Evolutionary conservation across 2,113 vertebrate genomes (phyloP).

Genomic region (Atherinomorus stipes): DNA sequence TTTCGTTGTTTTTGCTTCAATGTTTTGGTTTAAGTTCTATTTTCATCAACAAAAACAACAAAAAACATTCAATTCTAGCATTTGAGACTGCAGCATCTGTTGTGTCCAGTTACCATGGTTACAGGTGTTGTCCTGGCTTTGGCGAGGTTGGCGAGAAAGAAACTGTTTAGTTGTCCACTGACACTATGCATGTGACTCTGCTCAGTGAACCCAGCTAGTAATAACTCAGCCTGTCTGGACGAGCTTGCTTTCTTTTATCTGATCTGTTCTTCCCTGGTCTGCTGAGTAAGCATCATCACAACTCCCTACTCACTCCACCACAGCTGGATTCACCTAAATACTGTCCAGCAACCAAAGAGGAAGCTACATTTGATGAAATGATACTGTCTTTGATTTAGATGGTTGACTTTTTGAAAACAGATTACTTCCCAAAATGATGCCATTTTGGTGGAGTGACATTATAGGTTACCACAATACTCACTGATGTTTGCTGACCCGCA

Average conservation of each 20-base stretch:
- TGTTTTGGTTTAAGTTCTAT: background rate
- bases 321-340: background rate
- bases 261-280: background rate
- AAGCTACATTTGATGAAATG: background rate
- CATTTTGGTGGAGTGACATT: too few species aligned
- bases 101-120: constrained; percentile 23
- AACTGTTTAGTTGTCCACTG: background rate
- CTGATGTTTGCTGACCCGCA: too few species aligned
- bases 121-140: background rate
- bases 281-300: background rate
- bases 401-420: too few species aligned
- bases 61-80: background rate
- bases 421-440: too few species aligned
- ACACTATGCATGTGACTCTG: background rate
- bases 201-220: constrained; percentile 1
- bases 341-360: background rate
- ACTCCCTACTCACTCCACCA: background rate
- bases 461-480: too few species aligned
- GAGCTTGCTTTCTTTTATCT: background rate
- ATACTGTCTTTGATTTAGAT: background rate
- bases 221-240: background rate
- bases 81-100: constrained; percentile 3
- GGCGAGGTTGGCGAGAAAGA: too few species aligned
- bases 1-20: background rate
- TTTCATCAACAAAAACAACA: background rate